Percentiles rank a stretch among this genome's conserved stretches.
Conservation (phyloP, 2,113 vertebrate genomes). For the Oceanodroma tethys region DNA sequence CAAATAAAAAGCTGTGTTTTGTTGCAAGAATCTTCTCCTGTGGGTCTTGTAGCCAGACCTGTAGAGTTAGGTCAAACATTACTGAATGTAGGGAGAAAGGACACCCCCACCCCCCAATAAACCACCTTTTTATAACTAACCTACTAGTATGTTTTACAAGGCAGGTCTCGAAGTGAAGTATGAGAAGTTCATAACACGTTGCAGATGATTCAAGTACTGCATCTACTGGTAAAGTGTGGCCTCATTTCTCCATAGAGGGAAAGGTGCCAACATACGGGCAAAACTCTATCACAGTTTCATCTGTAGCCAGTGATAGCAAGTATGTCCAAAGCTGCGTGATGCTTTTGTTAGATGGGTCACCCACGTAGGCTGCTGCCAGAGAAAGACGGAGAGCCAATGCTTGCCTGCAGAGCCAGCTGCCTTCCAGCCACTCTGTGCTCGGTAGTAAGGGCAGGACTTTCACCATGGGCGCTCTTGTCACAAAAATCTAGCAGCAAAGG, state of each 20-base stretch:
- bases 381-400: neutral
- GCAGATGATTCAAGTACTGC: neutral
- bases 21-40: neutral
- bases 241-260: neutral
- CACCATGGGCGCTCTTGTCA: neutral
- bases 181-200: neutral
- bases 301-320: neutral
- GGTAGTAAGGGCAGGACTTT: neutral
- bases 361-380: neutral
- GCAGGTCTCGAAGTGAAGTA: neutral
- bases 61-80: neutral
- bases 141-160: neutral
- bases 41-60: neutral
- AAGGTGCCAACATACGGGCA: neutral
- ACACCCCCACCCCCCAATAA: neutral
- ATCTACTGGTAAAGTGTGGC: neutral
- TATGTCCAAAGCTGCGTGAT: neutral
- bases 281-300: neutral
- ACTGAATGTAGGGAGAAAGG: neutral
- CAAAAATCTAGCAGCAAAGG: neutral
- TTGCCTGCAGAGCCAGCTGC: neutral
- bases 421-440: rapidly evolving
- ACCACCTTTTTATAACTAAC: neutral
- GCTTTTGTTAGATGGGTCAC: neutral
- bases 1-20: neutral